Evolutionary conservation across 2,888 invertebrate genomes (phyloP).

Genomic region (Hoplodrina ambigua): DNA sequence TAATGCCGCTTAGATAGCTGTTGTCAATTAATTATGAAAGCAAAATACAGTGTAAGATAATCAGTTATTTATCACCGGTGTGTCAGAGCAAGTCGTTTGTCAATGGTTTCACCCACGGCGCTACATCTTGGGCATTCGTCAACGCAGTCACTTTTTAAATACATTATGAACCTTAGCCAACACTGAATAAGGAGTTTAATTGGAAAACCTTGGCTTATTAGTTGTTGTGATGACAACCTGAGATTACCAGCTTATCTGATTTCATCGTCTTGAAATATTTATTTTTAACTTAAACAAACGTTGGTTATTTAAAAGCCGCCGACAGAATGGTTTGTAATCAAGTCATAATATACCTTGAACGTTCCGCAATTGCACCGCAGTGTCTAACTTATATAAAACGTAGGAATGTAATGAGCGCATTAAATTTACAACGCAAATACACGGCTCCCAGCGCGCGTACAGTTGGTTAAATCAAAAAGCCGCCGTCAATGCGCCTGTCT

Average conservation of each 20-base stretch:
- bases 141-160: constrained; percentile 67
- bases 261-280: constrained; percentile 82
- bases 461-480: constrained; percentile 80
- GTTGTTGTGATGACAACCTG: constrained; percentile 84
- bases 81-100: constrained; percentile 88
- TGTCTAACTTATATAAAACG: constrained; percentile 66
- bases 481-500: constrained; percentile 82
- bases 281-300: constrained; percentile 78
- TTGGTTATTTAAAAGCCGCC: constrained; percentile 63
- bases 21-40: constrained; percentile 88
- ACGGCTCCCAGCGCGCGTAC: constrained; percentile 66
- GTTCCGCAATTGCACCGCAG: constrained; percentile 63
- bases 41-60: constrained; percentile 88
- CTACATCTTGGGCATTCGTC: constrained; percentile 83
- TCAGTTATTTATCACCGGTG: constrained; percentile 89
- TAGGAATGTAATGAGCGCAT: constrained; percentile 72
- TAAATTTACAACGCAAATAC: constrained; percentile 75
- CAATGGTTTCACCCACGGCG: constrained; percentile 87
- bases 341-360: constrained; percentile 59
- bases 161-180: constrained; percentile 77
- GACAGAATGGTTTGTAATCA: constrained; percentile 61
- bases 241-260: constrained; percentile 86
- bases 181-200: constrained; percentile 73
- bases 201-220: constrained; percentile 73
- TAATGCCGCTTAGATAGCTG: constrained; percentile 81